Percentiles rank a stretch among this genome's conserved stretches.
Evolutionary conservation across 64 coral and sea anemone genomes (phyloP).

Genomic region (Pachyseris speciosa): DNA sequence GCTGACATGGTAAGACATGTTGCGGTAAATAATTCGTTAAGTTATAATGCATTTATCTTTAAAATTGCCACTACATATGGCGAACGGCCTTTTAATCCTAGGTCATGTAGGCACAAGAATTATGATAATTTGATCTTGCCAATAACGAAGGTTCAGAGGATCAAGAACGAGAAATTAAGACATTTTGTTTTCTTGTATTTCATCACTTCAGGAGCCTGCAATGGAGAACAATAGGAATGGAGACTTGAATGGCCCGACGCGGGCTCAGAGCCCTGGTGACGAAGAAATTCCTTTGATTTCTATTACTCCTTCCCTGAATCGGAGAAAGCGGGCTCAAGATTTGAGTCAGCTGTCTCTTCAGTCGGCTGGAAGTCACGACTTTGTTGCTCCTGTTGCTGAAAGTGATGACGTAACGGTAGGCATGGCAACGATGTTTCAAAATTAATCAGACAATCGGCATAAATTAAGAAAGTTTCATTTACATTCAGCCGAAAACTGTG

Average conservation of each 20-base stretch:
- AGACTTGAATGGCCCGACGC: not conserved
- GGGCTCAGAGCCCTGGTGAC: not conserved
- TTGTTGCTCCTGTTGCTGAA: not conserved
- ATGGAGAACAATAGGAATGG: not conserved
- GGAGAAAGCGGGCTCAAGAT: not conserved
- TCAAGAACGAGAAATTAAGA: too few relatives aligned
- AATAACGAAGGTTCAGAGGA: too few relatives aligned
- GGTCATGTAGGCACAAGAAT: too few relatives aligned
- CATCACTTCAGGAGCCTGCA: not conserved
- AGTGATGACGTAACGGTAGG: not conserved
- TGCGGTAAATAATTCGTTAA: too few relatives aligned
- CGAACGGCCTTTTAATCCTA: too few relatives aligned
- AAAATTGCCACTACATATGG: too few relatives aligned
- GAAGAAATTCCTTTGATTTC: not conserved
- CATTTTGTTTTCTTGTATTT: not conserved
- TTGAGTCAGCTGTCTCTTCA: slow-evolving; percentile 10
- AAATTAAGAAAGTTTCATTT: too few relatives aligned
- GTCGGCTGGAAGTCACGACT: not conserved
- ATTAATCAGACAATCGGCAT: too few relatives aligned
- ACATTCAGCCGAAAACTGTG: too few relatives aligned
- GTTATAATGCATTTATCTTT: too few relatives aligned
- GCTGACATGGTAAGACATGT: too few relatives aligned
- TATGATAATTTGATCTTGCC: too few relatives aligned
- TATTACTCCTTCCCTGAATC: not conserved
- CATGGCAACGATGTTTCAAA: not conserved